A percentile compares a stretch with the other conserved stretches of the same genome.
Conservation (phyloP, 2,797 vertebrate species). For the Cichlasoma orientale region DNA sequence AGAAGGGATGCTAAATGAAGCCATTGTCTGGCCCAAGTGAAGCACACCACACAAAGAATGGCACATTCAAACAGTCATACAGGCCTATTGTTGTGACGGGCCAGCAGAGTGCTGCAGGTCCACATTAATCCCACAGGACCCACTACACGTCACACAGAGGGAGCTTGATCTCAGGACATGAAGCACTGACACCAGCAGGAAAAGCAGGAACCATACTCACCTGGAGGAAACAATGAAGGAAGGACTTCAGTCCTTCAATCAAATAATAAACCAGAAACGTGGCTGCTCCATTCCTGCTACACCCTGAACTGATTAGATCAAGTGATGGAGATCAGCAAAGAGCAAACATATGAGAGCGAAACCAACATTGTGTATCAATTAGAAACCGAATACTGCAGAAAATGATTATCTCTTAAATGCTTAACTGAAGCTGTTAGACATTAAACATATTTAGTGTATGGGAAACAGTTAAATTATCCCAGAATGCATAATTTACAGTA, state of each 20-base stretch:
- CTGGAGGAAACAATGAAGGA: background rate
- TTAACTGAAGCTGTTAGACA: background rate
- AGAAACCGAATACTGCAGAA: background rate
- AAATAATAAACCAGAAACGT: background rate
- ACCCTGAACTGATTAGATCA: background rate
- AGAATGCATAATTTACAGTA: background rate
- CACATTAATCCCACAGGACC: constrained; percentile 62
- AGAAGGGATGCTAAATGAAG: constrained; percentile 82
- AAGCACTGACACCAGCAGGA: constrained; percentile 13
- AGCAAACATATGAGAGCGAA: background rate
- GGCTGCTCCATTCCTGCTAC: background rate
- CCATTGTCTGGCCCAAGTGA: constrained; percentile 84
- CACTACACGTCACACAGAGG: constrained; percentile 14
- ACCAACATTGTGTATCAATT: too few species aligned
- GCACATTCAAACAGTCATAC: constrained; percentile 82
- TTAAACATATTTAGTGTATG: background rate
- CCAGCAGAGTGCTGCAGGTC: constrained; percentile 51
- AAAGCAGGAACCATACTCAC: background rate
- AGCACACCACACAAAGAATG: constrained; percentile 80
- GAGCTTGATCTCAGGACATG: constrained; percentile 4
- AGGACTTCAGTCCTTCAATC: background rate
- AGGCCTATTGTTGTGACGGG: constrained; percentile 76
- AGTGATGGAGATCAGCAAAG: background rate
- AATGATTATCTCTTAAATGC: background rate
- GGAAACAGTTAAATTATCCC: constrained; percentile 6